Evolutionary conservation across 2,797 vertebrate genomes (phyloP), one percentile per base, ranked within the genome.

Genomic region (Alauda arvensis): DNA sequence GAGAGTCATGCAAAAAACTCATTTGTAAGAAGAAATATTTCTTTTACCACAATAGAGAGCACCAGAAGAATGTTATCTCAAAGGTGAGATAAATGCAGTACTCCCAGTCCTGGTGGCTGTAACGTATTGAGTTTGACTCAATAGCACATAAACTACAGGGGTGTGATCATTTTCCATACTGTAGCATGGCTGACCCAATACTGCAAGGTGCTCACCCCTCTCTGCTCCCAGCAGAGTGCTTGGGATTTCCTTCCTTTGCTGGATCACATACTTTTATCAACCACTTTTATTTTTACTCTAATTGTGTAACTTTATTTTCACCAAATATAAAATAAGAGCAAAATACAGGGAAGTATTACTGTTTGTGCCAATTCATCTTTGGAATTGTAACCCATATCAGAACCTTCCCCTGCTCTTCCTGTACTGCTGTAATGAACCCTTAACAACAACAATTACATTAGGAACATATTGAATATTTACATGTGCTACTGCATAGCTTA

Each of bases 331-430:
- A 96, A 85, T 88, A 80, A 55, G 67, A 94, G 87, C 85, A 96
- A 97, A 98, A 97, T 96, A 90, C 94, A 96, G 93, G 97, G 96
- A 98, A 97, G 90, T 95, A 65, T 57, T 81, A 65, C 53, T 85
- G 23, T 55, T 74, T 49, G 77, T 86, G 91, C 96, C 96, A 96
- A 95, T 88, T 95, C 76, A 90, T 60, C 40, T 81, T 61, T 74
- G 63, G 83, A 72, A 97, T 97, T 97, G 97, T 97, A 92, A 92
- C 61, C 92, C 91, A 8, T 97, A 97, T 97, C 96, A 96, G 95
- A 95, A 91, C 91, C 60, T 91, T 89, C 81, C 94, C 83, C 86
- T 90, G 79, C 90, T 94, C 93, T 98, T 97, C 97, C 97, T 97
- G 96, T 95, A 65, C 83, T 93, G 55, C 71, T 91, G 70, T 40